Base-by-base conservation (phyloP, 2,888 invertebrate species). In the Sepioteuthis lessoniana region DNA sequence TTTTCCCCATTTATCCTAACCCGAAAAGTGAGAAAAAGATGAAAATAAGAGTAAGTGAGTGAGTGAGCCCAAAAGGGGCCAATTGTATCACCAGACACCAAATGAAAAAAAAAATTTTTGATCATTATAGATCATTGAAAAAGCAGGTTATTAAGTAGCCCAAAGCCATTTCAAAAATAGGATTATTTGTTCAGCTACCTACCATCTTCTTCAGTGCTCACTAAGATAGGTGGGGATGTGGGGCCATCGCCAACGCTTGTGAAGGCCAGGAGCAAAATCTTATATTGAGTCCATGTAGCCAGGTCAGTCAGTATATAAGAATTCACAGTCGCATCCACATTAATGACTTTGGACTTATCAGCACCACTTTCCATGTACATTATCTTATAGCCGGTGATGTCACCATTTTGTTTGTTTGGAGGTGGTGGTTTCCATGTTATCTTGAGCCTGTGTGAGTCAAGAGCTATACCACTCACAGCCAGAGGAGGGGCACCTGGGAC, bases 161-260 rank as follows among this genome's bases (percentile, higher is more conserved):
- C 93, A 93, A 93, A 93, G 93, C 93, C 50, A 93, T 55, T 93
- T 93, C 93, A 93, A 93, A 93, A 94, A 42, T 90, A 93, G 55
- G 93, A 93, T 93, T 76, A 46, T 93, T 47, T n/a, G 16, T 93
- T 91, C 76, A 91, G 90, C 91, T 95, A 96, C 99, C 98, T 99
- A 99, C 99, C 99, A 98, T 99, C 99, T 98, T 99, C 99, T 97
- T 98, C 98, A 96, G 99, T 99, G 98, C 98, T 98, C 96, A 99
- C 98, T 97, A 98, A 98, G 98, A 99, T 98, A 95, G 99, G 99
- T 97, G 98, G 98, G 96, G 99, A 99, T 96, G 98, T 95, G 98
- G 99, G 95, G 90, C 99, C 99, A 97, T 99, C 99, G 97, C 99
- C 99, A 96, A 99, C 99, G 97, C 98, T 98, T 96, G 99, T 99